Conservation (phyloP, 2,113 vertebrate species). For the Prochilodus magdalenae region DNA sequence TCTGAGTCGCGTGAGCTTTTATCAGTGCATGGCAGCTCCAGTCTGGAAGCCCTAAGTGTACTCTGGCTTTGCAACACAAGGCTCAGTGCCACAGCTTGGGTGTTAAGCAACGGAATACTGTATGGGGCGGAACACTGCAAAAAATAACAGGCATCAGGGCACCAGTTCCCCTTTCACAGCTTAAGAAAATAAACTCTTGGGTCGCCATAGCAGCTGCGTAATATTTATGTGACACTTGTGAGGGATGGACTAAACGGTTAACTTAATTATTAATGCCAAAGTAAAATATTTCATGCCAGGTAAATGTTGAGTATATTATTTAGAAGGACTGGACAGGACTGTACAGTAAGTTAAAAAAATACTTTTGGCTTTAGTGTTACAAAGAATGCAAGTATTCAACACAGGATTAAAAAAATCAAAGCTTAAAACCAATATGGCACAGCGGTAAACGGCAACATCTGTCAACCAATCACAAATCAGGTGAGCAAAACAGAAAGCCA, state of each 20-base stretch:
- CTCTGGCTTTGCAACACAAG: slow-evolving; percentile 39
- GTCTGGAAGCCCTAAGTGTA: slow-evolving; percentile 26
- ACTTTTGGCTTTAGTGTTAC: not conserved
- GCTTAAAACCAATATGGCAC: not conserved
- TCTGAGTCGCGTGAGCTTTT: slow-evolving; percentile 34
- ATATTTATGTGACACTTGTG: not conserved
- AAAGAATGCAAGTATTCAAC: not conserved
- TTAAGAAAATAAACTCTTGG: slow-evolving; percentile 20
- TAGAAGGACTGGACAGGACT: not conserved
- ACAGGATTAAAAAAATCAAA: not conserved
- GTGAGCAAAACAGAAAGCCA: slow-evolving; percentile 25
- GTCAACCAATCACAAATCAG: not conserved
- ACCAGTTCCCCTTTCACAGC: slow-evolving; percentile 20
- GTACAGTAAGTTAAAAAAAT: not conserved
- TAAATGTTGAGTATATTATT: not conserved
- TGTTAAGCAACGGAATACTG: not conserved
- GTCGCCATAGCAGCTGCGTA: not conserved
- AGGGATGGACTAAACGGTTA: not conserved
- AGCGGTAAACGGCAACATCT: not conserved
- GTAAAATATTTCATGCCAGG: slow-evolving; percentile 30
- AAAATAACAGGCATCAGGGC: slow-evolving; percentile 1
- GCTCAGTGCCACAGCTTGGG: slow-evolving; percentile 46
- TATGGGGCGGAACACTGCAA: not conserved
- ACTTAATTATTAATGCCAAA: slow-evolving; percentile 30
- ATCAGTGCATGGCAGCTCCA: slow-evolving; percentile 28